Evolutionary conservation across 2,888 invertebrate species (phyloP), one percentile per base, ranked within the genome.

Genomic region (Furcula furcula): DNA sequence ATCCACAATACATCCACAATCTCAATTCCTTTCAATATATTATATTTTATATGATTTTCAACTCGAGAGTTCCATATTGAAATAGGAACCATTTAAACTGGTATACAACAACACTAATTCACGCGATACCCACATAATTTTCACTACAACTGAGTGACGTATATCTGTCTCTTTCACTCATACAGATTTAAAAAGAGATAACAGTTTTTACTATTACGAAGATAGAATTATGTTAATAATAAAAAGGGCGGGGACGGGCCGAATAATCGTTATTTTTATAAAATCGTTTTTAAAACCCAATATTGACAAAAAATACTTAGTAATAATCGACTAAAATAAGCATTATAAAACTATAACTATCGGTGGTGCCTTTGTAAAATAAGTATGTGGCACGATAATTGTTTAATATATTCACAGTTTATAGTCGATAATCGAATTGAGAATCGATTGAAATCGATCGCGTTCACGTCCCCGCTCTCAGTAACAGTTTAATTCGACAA

Each of bases 401-500:
- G n/a, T n/a, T n/a, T n/a, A n/a, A n/a, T n/a, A n/a, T n/a, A n/a
- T n/a, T n/a, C n/a, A n/a, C n/a, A n/a, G n/a, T n/a, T n/a, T n/a
- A n/a, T n/a, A n/a, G n/a, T 16, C 9, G 5, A 9, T 16, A 20
- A 26, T 7, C 27, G 7, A 14, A 9, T 10, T 7, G 18, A 16
- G 9, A 11, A 38, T 28, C 19, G 12, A 18, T 9, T 33, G 21
- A 0, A 21, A 23, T 23, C 12, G 22, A 11, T 23, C 7, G 4
- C 29, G 7, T 7, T 7, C 28, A 45, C 58, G 39, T 18, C 55
- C 34, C 47, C 37, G 37, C 51, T 6, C 14, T 26, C 26, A 7
- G 9, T 26, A 26, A 26, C 26, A 26, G 9, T 26, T 13, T 12
- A 26, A 10, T 14, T 79, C 69, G 83, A 82, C 83, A 80, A 77